These are phyloP conservation scores for Heterohyrax brucei DNA, from an alignment of 2,797 vertebrate species.

Conservation along the genomic window DNA sequence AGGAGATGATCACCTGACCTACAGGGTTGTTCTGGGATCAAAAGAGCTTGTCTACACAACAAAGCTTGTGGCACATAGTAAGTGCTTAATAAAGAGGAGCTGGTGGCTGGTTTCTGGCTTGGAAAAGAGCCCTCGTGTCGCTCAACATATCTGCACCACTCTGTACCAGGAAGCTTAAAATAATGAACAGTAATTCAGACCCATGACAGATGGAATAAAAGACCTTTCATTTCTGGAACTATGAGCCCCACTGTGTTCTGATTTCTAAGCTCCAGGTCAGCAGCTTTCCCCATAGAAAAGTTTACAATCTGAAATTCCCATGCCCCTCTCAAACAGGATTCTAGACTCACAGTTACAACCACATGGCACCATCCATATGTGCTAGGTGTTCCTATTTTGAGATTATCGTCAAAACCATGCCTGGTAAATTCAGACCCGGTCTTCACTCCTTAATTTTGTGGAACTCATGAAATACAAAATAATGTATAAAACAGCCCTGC, in stretches of 20 bases:
- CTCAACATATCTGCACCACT: not conserved
- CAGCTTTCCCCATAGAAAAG: not conserved
- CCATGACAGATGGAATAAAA: not conserved
- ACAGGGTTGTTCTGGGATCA: not conserved
- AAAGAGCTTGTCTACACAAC: not conserved
- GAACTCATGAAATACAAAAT: not conserved
- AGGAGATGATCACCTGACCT: not conserved
- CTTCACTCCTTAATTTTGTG: not conserved
- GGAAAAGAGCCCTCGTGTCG: not conserved
- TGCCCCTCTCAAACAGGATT: not conserved
- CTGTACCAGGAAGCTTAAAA: not conserved
- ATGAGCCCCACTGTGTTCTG: not conserved
- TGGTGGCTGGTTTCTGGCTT: not conserved
- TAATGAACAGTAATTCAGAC: not conserved
- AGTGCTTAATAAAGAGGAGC: not conserved
- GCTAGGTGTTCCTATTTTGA: not conserved
- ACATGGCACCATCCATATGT: not conserved
- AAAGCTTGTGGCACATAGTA: not conserved
- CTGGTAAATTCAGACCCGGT: not conserved
- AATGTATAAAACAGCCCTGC: not conserved
- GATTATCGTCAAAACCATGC: conserved; percentile 3
- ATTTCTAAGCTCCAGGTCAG: not conserved
- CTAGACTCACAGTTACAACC: no score
- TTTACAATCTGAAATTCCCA: not conserved
- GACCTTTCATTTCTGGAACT: not conserved